Evolutionary conservation across 92 coral and sea anemone genomes (phyloP), one percentile per base, ranked within the genome.

Genomic region (Muricea muricata): DNA sequence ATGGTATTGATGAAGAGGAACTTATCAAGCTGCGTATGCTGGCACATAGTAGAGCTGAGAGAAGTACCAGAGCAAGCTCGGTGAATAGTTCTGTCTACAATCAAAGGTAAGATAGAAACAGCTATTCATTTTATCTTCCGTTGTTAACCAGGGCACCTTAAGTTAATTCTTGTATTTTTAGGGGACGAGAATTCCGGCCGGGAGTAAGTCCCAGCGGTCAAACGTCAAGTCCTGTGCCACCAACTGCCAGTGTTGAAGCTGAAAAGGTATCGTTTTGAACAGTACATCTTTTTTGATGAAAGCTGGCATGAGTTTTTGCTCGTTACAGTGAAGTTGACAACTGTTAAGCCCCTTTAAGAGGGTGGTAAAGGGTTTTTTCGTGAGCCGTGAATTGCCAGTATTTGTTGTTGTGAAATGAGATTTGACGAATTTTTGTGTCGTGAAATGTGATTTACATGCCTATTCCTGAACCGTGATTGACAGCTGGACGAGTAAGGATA

Each of bases 131-230:
- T 18, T 58, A 58, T 23, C 1, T 11, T 34, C 0, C 6, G 6
- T 17, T 17, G 11, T 34, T 28, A 29, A 26, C 21, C 34, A 39
- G 1, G 69, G 26, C 7, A 0, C 9, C 52, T 54, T 4, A 28
- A 15, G 14, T 28, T 10, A 30, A 9, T 40, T 18, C 14, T 45
- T 45, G 77, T 11, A 79, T 85, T 52, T 42, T 73, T 30, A 92
- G 83, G 40, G 35, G 25, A 40, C 55, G 18, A 28, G 21, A 35
- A 10, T n/a, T 55, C 11, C 41, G 84, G 37, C 85, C 90, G 4
- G 90, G 94, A 24, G 93, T 87, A 17, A 91, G 98, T 69, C 98
- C 98, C 0, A 82, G 98, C 75, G 97, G 98, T 0, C 98, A 91
- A 65, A 74, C 90, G 79, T 89, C 93, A 56, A 90, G 96, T 13